These are phyloP conservation scores for Rhagium mordax DNA, from an alignment of 2,888 invertebrate genomes.

Conservation along the genomic window DNA sequence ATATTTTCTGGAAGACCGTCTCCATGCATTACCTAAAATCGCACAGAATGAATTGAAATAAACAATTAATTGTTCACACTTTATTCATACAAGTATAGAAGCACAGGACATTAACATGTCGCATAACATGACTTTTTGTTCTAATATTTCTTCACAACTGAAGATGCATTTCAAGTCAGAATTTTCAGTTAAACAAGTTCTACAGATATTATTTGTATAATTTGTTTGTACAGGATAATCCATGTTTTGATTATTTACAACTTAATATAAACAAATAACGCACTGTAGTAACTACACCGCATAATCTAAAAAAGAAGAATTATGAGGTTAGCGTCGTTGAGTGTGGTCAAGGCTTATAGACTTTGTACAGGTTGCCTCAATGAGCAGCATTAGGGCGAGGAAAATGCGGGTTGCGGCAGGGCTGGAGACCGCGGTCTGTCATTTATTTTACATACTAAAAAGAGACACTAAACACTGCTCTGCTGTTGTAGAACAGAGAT, in stretches of 20 bases:
- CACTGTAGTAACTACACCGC: neutral
- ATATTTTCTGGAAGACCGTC: constrained; percentile 64
- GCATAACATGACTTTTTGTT: constrained; percentile 50
- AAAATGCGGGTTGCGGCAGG: too few species aligned
- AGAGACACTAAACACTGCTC: too few species aligned
- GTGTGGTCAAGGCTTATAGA: too few species aligned
- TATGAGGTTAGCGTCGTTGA: too few species aligned
- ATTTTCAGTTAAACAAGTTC: constrained; percentile 56
- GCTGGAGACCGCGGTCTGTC: too few species aligned
- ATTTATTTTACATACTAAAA: too few species aligned
- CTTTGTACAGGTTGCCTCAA: too few species aligned
- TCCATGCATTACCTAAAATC: constrained; percentile 56
- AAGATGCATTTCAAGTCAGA: constrained; percentile 51
- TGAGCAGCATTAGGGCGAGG: too few species aligned
- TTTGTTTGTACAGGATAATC: constrained; percentile 19
- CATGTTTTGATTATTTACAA: neutral
- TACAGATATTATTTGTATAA: constrained; percentile 49
- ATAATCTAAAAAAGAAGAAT: neutral
- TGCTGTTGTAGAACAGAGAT: too few species aligned
- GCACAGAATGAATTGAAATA: neutral
- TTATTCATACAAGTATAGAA: constrained; percentile 55
- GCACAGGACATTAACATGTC: constrained; percentile 58
- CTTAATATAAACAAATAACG: neutral
- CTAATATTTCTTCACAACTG: constrained; percentile 49
- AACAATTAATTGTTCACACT: neutral